phyloP scores from a whole-genome alignment of 2,797 vertebrate genomes.

The Enoplosus armatus region DNA sequence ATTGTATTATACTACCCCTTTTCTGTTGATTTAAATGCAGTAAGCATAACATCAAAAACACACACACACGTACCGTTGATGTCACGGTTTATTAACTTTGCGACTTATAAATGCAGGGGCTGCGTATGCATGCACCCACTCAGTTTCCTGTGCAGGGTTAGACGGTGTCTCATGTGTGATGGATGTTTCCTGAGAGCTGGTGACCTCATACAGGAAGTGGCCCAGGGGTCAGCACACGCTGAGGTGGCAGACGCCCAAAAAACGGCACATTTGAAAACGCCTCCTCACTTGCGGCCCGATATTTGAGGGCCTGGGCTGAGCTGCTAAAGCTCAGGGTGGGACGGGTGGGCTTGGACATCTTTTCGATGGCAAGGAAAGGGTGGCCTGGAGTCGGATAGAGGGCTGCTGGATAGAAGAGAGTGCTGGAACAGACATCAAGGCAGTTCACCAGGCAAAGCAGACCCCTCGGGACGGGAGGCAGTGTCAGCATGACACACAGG shows the following conservation, averaged over 20 bases:
- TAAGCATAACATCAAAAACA: slow-evolving; percentile 22
- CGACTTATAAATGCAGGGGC: slow-evolving; percentile 18
- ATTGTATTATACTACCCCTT: neutral
- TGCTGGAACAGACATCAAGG: slow-evolving; percentile 52
- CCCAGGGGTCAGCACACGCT: slow-evolving; percentile 70
- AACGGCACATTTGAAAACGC: slow-evolving; percentile 46
- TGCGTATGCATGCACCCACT: slow-evolving; percentile 41
- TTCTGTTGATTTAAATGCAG: slow-evolving; percentile 28
- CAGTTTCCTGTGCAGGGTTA: slow-evolving; percentile 71
- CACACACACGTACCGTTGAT: slow-evolving; percentile 18
- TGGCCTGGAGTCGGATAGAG: slow-evolving; percentile 24
- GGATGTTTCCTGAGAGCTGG: slow-evolving; percentile 80
- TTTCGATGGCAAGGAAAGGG: slow-evolving; percentile 36
- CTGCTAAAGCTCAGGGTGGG: slow-evolving; percentile 1
- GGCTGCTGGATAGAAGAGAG: slow-evolving; percentile 20
- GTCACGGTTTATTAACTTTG: slow-evolving; percentile 29
- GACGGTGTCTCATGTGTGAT: slow-evolving; percentile 73
- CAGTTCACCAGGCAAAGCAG: slow-evolving; percentile 22
- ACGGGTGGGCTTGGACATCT: slow-evolving; percentile 40
- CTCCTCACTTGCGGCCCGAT: slow-evolving; percentile 27
- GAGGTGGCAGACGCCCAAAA: slow-evolving; percentile 72
- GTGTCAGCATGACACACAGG: slow-evolving; percentile 49
- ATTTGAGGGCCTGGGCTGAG: slow-evolving; percentile 43
- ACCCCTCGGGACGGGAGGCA: slow-evolving; percentile 30
- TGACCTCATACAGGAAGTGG: slow-evolving; percentile 85